Percentiles rank a stretch among this genome's conserved stretches.
Conservation (phyloP, 2,888 invertebrate species). For the Chloroclystis v-ata region DNA sequence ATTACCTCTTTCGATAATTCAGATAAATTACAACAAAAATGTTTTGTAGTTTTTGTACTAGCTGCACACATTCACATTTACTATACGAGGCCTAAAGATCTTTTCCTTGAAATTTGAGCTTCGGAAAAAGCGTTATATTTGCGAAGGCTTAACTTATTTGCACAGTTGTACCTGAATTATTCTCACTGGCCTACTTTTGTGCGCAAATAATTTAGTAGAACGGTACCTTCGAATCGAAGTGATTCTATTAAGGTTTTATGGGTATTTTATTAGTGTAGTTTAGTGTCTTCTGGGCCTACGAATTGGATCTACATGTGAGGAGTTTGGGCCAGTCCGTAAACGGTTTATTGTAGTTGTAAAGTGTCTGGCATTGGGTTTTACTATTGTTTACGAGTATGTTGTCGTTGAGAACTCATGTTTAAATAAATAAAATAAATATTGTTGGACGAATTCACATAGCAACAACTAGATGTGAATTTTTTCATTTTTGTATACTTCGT, state of each 20-base stretch:
- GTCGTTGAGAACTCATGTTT: background rate
- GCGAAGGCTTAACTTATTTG: constrained; percentile 55
- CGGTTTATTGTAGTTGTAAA: constrained; percentile 10
- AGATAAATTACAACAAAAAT: too few species aligned
- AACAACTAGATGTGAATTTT: too few species aligned
- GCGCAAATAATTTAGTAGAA: constrained; percentile 42
- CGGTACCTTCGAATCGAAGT: constrained; percentile 32
- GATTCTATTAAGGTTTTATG: constrained; percentile 36
- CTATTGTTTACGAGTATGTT: background rate
- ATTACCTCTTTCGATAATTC: too few species aligned
- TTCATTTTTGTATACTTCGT: too few species aligned
- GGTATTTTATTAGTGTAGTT: constrained; percentile 15
- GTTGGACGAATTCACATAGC: too few species aligned
- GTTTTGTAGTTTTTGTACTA: background rate
- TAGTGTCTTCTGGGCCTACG: constrained; percentile 8
- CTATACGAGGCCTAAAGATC: too few species aligned
- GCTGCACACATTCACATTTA: background rate
- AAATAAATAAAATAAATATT: background rate
- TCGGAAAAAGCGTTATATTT: constrained; percentile 46
- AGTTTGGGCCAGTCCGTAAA: constrained; percentile 1
- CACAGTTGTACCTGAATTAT: constrained; percentile 48
- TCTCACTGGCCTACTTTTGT: constrained; percentile 40
- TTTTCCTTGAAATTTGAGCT: constrained; percentile 29
- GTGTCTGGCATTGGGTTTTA: background rate
- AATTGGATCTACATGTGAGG: constrained; percentile 6